These are phyloP conservation scores for Dendrocopos noguchii DNA, from an alignment of 2,113 vertebrate genomes.

Conservation along the genomic window DNA sequence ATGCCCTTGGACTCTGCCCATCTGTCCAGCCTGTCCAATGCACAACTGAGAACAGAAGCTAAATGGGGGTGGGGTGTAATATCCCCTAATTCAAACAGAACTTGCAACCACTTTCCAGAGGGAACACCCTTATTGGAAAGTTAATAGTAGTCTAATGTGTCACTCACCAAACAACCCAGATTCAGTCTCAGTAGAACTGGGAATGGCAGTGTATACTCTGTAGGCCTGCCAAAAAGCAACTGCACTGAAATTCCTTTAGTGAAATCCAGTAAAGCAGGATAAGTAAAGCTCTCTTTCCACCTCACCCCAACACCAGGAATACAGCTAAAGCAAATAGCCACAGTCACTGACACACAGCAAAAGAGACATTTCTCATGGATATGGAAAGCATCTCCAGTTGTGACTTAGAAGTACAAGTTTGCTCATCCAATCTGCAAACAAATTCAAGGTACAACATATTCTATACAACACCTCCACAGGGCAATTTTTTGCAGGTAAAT, in stretches of 20 bases:
- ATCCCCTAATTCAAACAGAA: background rate
- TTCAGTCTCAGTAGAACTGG: background rate
- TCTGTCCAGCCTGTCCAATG: background rate
- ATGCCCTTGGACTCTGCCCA: too few relatives aligned
- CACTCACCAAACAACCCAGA: background rate
- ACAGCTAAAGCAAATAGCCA: background rate
- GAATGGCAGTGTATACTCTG: background rate
- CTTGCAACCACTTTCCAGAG: background rate
- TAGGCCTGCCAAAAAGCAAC: background rate
- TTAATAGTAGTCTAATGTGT: background rate
- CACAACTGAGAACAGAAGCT: background rate
- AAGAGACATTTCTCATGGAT: background rate
- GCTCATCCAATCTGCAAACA: background rate
- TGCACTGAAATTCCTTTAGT: background rate
- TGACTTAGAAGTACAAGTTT: background rate
- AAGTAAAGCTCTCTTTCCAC: background rate
- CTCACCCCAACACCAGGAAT: background rate
- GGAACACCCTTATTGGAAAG: background rate
- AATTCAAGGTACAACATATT: background rate
- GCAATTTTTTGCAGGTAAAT: background rate
- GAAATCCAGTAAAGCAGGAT: background rate
- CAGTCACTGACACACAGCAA: background rate
- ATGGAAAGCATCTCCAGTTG: background rate
- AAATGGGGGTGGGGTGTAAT: background rate
- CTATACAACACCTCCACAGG: background rate